Base-by-base conservation (phyloP, 2,888 invertebrate genomes). In the Metalampra italica region DNA sequence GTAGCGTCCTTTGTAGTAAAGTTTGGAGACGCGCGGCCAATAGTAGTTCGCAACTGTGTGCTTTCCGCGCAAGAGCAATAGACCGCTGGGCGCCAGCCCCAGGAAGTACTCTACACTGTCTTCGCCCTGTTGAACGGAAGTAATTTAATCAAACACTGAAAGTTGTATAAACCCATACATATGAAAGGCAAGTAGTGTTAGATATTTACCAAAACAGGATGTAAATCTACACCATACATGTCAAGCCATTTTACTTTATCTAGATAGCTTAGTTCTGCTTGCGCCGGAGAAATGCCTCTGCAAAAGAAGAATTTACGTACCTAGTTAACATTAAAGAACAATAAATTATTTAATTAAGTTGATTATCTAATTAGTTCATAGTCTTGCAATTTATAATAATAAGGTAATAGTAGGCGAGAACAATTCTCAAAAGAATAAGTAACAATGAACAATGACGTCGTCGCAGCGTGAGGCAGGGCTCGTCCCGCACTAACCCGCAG, bases 231-330 rank as follows among this genome's bases (percentile, higher is more conserved):
- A 45, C 98, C 98, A 77, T 98, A 98, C 96, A 98, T 97, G 82
- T 98, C 98, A 71, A 98, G 92, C 98, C 98, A 98, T 92, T 98
- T 98, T 66, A 97, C 97, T 92, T 98, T 97, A 86, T 98, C 98
- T 82, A 98, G 92, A 89, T 96, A 98, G 90, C 95, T 96, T 68
- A 97, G 91, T 89, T 98, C 98, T 34, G 98, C 98, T 63, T 96
- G 94, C 47, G 97, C 95, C 52, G 98, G 98, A 64, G 96, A 93
- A 81, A 95, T 94, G 57, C 97, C 97, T 59, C 96, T 96, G 91
- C 55, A 79, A 77, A 68, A 64, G 34, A 56, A 51, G 56, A 44
- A 53, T 3, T 36, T n/a, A 11, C 36, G 34, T 34, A 9, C 8
- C 30, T 5, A 36, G 22, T 22, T 5, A 36, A 1, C n/a, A 36